phyloP scores from a whole-genome alignment of 2,888 invertebrate genomes.

The Danaus chrysippus region DNA sequence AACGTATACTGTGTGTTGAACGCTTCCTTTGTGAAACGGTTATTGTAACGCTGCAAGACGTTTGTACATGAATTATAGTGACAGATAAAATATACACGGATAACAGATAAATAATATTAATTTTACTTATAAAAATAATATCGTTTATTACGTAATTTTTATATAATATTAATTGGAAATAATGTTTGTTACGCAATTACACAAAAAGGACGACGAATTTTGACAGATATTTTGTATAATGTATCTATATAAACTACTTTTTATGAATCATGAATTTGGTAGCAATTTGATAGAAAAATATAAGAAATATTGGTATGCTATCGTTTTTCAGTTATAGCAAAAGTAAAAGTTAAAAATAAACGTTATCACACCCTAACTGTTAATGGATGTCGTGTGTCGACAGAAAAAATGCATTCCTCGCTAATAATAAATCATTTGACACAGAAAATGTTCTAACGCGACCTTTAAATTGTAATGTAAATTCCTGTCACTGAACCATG shows the following conservation, averaged over 20 bases:
- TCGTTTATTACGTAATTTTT: too few species aligned
- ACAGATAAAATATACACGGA: too few species aligned
- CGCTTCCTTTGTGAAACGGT: constrained; percentile 26
- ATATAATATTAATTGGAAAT: too few species aligned
- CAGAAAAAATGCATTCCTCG: constrained; percentile 61
- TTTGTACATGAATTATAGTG: neutral
- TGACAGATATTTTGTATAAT: too few species aligned
- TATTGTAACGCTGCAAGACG: neutral
- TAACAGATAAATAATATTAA: too few species aligned
- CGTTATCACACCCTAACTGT: constrained; percentile 27
- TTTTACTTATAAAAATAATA: too few species aligned
- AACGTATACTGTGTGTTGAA: constrained; percentile 34
- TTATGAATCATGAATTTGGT: too few species aligned
- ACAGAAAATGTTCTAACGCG: constrained; percentile 47
- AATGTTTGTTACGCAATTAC: too few species aligned
- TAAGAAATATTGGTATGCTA: too few species aligned
- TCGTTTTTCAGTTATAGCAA: neutral
- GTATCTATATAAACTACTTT: too few species aligned
- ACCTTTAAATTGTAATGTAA: constrained; percentile 68
- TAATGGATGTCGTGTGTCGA: constrained; percentile 68
- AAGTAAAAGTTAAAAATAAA: neutral
- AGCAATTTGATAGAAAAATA: too few species aligned
- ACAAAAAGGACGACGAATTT: too few species aligned
- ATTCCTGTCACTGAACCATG: constrained; percentile 56
- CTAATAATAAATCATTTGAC: constrained; percentile 61